Percentiles rank a stretch among this genome's conserved stretches.
These are phyloP conservation scores for Clanis bilineata DNA, from an alignment of 2,888 invertebrate species.

Conservation along the genomic window DNA sequence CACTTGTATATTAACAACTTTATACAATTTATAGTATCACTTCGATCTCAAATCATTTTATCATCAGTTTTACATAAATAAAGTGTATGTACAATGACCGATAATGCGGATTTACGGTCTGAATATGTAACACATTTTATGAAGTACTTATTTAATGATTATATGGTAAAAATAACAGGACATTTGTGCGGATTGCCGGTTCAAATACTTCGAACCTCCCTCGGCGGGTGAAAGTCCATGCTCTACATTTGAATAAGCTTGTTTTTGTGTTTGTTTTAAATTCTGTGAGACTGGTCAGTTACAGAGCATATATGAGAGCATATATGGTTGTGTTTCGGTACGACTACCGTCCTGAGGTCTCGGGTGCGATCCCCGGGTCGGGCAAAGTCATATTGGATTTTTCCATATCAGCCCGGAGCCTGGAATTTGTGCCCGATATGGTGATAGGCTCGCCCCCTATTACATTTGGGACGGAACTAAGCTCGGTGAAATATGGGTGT, in stretches of 20 bases:
- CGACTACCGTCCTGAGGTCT: too few species aligned
- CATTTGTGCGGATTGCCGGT: neutral
- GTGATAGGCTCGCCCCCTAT: too few species aligned
- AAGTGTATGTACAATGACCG: neutral
- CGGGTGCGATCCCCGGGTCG: too few species aligned
- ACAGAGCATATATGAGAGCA: too few species aligned
- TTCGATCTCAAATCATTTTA: neutral
- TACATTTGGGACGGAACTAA: too few species aligned
- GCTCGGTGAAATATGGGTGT: too few species aligned
- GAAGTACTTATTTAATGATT: neutral
- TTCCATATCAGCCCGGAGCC: too few species aligned
- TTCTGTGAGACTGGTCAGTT: too few species aligned
- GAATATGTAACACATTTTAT: neutral
- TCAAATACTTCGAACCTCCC: neutral
- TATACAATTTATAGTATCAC: neutral
- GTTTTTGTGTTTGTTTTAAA: neutral
- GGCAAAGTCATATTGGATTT: too few species aligned
- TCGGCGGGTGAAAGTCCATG: neutral
- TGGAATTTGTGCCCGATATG: too few species aligned
- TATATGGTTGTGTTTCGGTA: too few species aligned
- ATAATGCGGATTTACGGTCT: neutral
- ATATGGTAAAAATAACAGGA: neutral
- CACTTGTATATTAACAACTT: neutral
- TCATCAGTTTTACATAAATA: neutral
- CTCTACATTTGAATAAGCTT: neutral